Base-by-base conservation (phyloP, 2,888 invertebrate species). In the Brachycybe producta region DNA sequence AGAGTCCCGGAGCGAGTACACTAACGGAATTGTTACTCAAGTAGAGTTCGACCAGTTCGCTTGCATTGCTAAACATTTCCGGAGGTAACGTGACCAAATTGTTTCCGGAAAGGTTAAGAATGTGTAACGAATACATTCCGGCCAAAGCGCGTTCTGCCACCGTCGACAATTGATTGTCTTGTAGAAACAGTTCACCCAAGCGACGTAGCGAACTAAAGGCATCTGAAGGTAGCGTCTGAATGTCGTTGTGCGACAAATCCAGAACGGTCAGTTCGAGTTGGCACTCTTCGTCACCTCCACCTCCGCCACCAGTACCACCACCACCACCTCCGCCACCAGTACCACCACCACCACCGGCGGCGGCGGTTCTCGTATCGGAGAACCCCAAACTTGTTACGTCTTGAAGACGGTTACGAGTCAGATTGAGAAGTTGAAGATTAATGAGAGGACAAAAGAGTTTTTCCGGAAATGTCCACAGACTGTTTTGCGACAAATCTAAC, bases 11-110 rank as follows among this genome's bases (percentile, higher is more conserved):
- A 57, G 87, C 83, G 57, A 91, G 73, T 39, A 82, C 82, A 65
- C 82, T 81, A 60, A 92, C 82, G 21, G 87, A 85, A 73, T 91
- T 91, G 70, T 90, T 90, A 68, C 87, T 85, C 64, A 90, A 71
- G 69, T 87, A 83, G 62, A 91, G 80, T 70, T 90, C 88, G 70
- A 83, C 84, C 60, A 91, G 71, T 57, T 80, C 78, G 55, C 76
- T 72, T n/a, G 79, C 79, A 35, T 78, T 77, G 52, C 76, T 50
- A 86, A 92, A 87, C 51, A 88, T 67, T 40, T 81, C 81, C 60
- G 83, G 79, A 1, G 91, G 90, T 62, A 92, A 67, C 17, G 79
- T 77, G 59, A 80, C 80, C 60, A 94, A 70, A 57, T 78, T 78
- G 67, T 94, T 94, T 66, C 82, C 81, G 58, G 88, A 85, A 63